Evolutionary conservation across 2,888 invertebrate species (phyloP), one percentile per base, ranked within the genome.

Genomic region (Muscina levida): DNA sequence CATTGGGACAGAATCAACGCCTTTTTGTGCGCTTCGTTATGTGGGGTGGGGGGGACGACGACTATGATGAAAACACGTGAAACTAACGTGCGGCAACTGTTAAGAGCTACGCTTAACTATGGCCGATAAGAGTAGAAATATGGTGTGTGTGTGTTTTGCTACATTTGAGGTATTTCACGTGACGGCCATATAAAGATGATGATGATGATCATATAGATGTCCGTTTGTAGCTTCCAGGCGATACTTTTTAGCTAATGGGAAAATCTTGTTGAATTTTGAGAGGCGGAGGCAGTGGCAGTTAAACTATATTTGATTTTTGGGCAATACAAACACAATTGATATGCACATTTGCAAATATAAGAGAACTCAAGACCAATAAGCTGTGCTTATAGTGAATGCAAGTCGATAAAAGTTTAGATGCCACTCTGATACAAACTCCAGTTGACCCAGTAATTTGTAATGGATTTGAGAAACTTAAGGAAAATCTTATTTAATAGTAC

Each of bases 221-320:
- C 8, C 8, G 31, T 22, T 39, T 39, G 62, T 39, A 22, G 39
- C 22, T 42, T 42, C 39, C 17, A 62, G 62, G 42, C 39, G 42
- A 39, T 37, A 62, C 62, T 62, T 62, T n/a, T 71, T 42, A 19
- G 53, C 72, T 81, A 81, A 81, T 81, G 81, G 81, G 72, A 81
- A 81, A 74, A 68, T 77, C 81, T 81, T 81, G 81, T 81, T 74
- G 53, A 71, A 74, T 68, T 65, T 46, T 53, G 72, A 72, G 74
- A 59, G 71, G 74, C n/a, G n/a, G n/a, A n/a, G n/a, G n/a, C n/a
- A n/a, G n/a, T 74, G 71, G 72, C 74, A 81, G 71, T 81, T 77
- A 62, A 77, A 74, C 67, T 42, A 26, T 71, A 68, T 72, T 74
- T 74, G 71, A 56, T 57, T 74, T 73, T 72, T n/a, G 48, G n/a